These are phyloP conservation scores for Druceiella hillmani DNA, from an alignment of 2,888 invertebrate species.

Conservation along the genomic window DNA sequence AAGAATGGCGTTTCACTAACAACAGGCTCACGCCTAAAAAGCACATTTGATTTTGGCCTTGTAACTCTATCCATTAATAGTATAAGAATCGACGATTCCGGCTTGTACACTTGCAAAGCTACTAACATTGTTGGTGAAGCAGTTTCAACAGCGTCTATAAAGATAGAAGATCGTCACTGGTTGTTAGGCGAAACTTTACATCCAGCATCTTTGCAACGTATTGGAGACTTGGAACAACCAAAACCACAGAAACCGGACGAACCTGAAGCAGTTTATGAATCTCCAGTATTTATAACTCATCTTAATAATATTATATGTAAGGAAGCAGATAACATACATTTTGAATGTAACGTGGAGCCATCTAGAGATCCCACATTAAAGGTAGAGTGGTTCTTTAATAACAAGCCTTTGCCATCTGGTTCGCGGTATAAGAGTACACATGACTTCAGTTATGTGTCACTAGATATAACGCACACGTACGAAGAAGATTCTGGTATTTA, in stretches of 20 bases:
- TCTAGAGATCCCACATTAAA: slow-evolving; percentile 86
- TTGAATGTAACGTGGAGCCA: slow-evolving; percentile 89
- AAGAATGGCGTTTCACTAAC: slow-evolving; percentile 84
- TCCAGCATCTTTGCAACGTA: slow-evolving; percentile 82
- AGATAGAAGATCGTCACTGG: slow-evolving; percentile 87
- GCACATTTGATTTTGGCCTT: slow-evolving; percentile 94
- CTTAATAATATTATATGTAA: slow-evolving; percentile 84
- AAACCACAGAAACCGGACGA: slow-evolving; percentile 60
- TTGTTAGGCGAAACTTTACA: slow-evolving; percentile 81
- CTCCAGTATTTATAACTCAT: slow-evolving; percentile 86
- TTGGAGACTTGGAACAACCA: slow-evolving; percentile 81
- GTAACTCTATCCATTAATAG: slow-evolving; percentile 89
- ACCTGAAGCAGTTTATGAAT: slow-evolving; percentile 74
- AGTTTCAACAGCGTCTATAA: slow-evolving; percentile 84
- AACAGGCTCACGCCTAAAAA: slow-evolving; percentile 84
- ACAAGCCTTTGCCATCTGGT: slow-evolving; percentile 80
- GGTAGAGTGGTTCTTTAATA: slow-evolving; percentile 95
- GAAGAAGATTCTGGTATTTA: slow-evolving; percentile 91
- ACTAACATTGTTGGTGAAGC: slow-evolving; percentile 92
- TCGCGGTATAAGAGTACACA: slow-evolving; percentile 88
- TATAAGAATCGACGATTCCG: slow-evolving; percentile 84
- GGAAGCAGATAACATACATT: slow-evolving; percentile 84
- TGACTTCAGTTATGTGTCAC: slow-evolving; percentile 93
- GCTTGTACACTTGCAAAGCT: slow-evolving; percentile 93
- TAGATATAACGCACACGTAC: slow-evolving; percentile 84